A percentile compares a stretch with the other conserved stretches of the same genome.
These are phyloP conservation scores for Carettochelys insculpta DNA, from an alignment of 2,113 vertebrate genomes.

Conservation along the genomic window DNA sequence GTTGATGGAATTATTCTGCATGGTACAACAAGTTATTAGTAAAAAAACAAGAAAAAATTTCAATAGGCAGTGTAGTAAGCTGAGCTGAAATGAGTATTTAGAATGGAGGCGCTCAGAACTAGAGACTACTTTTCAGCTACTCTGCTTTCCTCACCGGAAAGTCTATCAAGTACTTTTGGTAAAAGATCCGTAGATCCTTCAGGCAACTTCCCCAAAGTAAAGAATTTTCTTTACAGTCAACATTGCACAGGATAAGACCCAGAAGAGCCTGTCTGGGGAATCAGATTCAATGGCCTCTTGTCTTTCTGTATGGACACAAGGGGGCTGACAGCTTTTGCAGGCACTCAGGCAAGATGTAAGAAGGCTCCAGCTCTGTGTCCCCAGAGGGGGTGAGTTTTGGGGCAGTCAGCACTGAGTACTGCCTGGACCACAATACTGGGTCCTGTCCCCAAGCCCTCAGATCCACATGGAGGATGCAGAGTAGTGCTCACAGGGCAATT, in stretches of 20 bases:
- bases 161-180: neutral
- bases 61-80: neutral
- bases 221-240: neutral
- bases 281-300: neutral
- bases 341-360: too few relatives aligned
- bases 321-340: too few relatives aligned
- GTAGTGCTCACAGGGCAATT: too few relatives aligned
- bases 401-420: too few relatives aligned
- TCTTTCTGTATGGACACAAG: neutral
- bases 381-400: too few relatives aligned
- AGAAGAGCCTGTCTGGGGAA: neutral
- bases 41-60: neutral
- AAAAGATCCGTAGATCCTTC: neutral
- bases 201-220: neutral
- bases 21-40: neutral
- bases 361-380: too few relatives aligned
- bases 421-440: too few relatives aligned
- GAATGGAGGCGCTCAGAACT: neutral
- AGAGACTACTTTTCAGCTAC: neutral
- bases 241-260: neutral
- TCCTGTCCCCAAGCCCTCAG: too few relatives aligned
- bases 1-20: neutral
- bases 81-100: neutral
- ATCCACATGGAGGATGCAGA: too few relatives aligned
- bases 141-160: neutral